These are phyloP conservation scores for Cacatua alba DNA, from an alignment of 2,113 vertebrate species.

Conservation along the genomic window DNA sequence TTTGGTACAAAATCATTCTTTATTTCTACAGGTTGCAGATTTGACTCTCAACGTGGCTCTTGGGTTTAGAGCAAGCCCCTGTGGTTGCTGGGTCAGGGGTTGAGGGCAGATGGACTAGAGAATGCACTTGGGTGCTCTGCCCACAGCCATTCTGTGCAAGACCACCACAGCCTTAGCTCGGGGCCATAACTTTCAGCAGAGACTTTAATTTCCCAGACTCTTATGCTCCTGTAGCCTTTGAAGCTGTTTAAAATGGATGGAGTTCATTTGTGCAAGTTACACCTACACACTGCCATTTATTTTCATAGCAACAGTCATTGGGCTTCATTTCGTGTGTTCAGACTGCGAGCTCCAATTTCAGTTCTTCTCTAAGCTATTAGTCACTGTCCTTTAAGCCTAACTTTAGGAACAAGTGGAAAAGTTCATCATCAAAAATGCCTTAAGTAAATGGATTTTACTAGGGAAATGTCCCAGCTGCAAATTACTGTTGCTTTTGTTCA, in stretches of 20 bases:
- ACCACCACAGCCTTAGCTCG: not conserved
- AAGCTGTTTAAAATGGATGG: slow-evolving; percentile 16
- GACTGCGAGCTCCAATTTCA: not conserved
- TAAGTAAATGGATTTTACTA: not conserved
- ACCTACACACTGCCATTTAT: slow-evolving; percentile 3
- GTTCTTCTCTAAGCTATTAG: not conserved
- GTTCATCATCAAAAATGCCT: not conserved
- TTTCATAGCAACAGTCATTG: not conserved
- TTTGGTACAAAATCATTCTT: not conserved
- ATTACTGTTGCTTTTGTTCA: not conserved
- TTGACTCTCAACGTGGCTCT: fast-evolving
- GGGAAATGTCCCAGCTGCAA: not conserved
- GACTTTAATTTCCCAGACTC: not conserved
- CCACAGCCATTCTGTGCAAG: not conserved
- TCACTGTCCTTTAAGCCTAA: not conserved
- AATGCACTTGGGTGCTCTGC: not conserved
- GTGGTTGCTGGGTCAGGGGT: not conserved
- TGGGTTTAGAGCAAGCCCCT: not conserved
- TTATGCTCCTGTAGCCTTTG: not conserved
- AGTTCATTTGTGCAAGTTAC: not conserved
- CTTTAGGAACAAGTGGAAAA: not conserved
- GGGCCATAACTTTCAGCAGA: not conserved
- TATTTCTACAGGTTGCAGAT: not conserved
- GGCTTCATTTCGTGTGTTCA: not conserved
- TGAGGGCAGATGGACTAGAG: not conserved